A percentile compares a stretch with the other conserved stretches of the same genome.
Conservation (phyloP, 1,140 invertebrate genomes). For the Bactericera cockerelli region DNA sequence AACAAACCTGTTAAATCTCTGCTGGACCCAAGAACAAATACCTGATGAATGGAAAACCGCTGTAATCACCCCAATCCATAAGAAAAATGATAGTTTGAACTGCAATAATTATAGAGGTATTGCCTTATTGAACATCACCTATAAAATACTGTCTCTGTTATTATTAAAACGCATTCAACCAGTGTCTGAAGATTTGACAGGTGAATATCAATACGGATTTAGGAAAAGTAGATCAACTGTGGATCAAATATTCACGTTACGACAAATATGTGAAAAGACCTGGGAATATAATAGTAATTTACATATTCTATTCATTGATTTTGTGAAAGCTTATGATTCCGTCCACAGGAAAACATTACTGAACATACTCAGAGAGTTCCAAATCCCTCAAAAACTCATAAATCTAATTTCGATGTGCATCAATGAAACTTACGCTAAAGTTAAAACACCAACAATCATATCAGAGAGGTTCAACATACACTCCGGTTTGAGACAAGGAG, state of each 20-base stretch:
- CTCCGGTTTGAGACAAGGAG: conserved; percentile 15
- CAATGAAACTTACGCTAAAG: conserved; percentile 9
- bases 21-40: conserved; percentile 18
- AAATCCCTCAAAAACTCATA: conserved; percentile 14
- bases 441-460: conserved; percentile 12
- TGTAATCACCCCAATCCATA: conserved; percentile 22
- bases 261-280: conserved; percentile 17
- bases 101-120: conserved; percentile 25
- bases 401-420: conserved; percentile 12
- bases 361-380: conserved; percentile 10
- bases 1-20: conserved; percentile 5
- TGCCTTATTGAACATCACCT: conserved; percentile 17
- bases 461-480: conserved; percentile 14
- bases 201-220: conserved; percentile 16
- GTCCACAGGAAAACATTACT: conserved; percentile 11
- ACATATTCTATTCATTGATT: neutral
- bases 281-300: conserved; percentile 11
- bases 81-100: conserved; percentile 22
- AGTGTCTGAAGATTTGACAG: conserved; percentile 13
- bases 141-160: conserved; percentile 19
- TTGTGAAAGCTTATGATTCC: conserved; percentile 16
- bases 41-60: conserved; percentile 21
- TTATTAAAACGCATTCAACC: conserved; percentile 12
- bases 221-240: conserved; percentile 10
- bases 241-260: conserved; percentile 19